These are phyloP conservation scores for Harlomillsia oculata DNA, from an alignment of 1,140 invertebrate species.

Conservation along the genomic window DNA sequence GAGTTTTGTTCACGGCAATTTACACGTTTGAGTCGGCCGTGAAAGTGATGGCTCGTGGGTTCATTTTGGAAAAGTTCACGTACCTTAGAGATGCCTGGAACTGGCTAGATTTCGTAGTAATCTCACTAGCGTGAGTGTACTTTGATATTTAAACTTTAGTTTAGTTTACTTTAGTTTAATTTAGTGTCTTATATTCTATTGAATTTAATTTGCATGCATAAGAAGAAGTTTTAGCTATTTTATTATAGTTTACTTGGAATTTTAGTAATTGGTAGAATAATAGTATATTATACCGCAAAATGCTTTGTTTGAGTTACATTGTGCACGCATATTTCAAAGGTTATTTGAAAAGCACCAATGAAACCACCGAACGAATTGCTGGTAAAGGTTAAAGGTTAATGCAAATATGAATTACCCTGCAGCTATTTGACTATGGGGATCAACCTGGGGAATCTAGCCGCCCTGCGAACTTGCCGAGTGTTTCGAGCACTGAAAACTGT, in stretches of 20 bases:
- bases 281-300: background rate
- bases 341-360: too few relatives aligned
- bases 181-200: background rate
- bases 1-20: constrained; percentile 98
- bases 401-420: constrained; percentile 44
- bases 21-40: constrained; percentile 98
- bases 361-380: too few relatives aligned
- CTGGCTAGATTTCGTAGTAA: constrained; percentile 99
- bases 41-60: constrained; percentile 97
- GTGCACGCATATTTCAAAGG: too few relatives aligned
- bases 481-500: constrained; percentile 97
- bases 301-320: too few relatives aligned
- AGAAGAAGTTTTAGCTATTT: background rate
- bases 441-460: constrained; percentile 94
- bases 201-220: background rate
- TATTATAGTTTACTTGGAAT: background rate
- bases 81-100: constrained; percentile 99
- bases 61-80: constrained; percentile 96
- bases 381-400: too few relatives aligned
- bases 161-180: too few relatives aligned
- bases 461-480: constrained; percentile 96
- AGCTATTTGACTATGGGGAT: constrained; percentile 98
- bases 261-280: background rate
- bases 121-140: constrained; percentile 93
- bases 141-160: too few relatives aligned